Base-by-base conservation (phyloP, 2,888 invertebrate genomes). In the Timandra comae region DNA sequence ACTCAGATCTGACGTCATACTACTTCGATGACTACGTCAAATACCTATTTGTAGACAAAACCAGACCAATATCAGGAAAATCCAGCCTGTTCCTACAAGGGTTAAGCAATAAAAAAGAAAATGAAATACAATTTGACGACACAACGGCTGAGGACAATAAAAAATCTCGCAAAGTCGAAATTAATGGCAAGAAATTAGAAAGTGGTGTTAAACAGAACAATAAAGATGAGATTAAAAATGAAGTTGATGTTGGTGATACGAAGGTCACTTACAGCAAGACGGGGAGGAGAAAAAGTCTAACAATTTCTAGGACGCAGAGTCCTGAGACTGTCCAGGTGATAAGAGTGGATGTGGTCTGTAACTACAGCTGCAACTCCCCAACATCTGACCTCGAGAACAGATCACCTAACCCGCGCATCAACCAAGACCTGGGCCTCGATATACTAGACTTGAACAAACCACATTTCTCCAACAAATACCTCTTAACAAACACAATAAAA, bases 281-380 rank as follows among this genome's bases (percentile, higher is more conserved):
- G 30, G 79, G 75, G 0, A 77, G 74, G 46, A 62, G 81, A 37
- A 84, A 81, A 62, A 80, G 82, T 45, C 58, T 86, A 0, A 86
- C 82, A 0, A 79, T 85, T 43, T 82, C 86, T 0, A 67, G 82
- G 27, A 56, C 73, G 6, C 78, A 75, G 41, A 85, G 81, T 41
- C 86, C 86, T 4, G 84, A 85, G 39, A 84, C 85, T 1, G 67
- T 84, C 6, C 85, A 86, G 58, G 73, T 86, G 1, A 86, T 87
- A 11, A 63, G 86, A 54, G 86, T 86, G 0, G 87, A 87, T 40
- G 84, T 87, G 4, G 77, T 86, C 6, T 76, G 81, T 38, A 78
- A 79, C 44, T 61, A 70, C 40, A 65, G 56, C 29, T 48, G 48
- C 21, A 64, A 53, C 24, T 43, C 72, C 0, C 42, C 60, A 0